These are phyloP conservation scores for Macrotus californicus DNA, from an alignment of 2,113 vertebrate genomes.

Conservation along the genomic window DNA sequence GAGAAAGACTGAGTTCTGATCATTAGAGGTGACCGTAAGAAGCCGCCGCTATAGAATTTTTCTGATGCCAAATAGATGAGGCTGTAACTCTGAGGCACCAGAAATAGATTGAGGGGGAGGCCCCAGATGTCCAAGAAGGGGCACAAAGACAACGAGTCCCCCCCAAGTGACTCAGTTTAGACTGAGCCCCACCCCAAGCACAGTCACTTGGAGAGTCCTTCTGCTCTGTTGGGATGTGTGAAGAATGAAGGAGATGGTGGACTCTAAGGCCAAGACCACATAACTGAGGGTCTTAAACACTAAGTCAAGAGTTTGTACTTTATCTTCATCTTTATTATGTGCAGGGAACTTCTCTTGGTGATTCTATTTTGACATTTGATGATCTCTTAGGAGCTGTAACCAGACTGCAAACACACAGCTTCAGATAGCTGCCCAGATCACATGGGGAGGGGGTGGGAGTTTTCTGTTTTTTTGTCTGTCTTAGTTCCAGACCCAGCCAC, in stretches of 20 bases:
- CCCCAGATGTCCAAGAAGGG: neutral
- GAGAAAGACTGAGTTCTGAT: neutral
- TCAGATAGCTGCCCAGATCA: neutral
- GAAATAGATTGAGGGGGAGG: rapidly evolving
- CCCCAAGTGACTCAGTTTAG: neutral
- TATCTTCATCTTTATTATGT: neutral
- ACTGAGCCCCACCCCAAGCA: neutral
- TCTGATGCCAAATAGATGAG: neutral
- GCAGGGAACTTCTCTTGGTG: neutral
- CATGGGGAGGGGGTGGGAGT: too few relatives aligned
- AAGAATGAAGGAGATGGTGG: neutral
- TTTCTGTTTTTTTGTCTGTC: neutral
- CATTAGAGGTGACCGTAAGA: neutral
- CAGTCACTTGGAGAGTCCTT: neutral
- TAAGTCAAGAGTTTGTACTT: neutral
- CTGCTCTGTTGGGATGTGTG: neutral
- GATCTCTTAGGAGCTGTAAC: neutral
- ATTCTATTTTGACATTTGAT: neutral
- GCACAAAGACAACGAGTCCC: rapidly evolving
- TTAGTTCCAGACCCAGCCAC: neutral
- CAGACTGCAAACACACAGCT: neutral
- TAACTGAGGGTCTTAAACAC: neutral
- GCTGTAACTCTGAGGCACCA: neutral
- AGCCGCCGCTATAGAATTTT: neutral
- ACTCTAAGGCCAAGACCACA: neutral